Percentiles rank a stretch among this genome's conserved stretches.
phyloP scores from a whole-genome alignment of 2,797 vertebrate species.

The Megaceryle alcyon region DNA sequence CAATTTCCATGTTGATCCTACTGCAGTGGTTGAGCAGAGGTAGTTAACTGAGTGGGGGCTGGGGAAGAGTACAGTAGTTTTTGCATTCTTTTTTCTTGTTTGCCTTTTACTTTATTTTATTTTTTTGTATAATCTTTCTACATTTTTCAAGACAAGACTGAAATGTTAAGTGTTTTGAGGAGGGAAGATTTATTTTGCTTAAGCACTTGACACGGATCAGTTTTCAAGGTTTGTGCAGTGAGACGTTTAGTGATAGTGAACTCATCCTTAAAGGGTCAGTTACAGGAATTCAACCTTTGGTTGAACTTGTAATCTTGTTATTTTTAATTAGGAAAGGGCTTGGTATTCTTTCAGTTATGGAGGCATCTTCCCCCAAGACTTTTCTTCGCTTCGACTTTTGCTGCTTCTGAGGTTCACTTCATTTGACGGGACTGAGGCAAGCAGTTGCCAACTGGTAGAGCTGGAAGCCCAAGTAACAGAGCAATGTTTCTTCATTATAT shows the following conservation, averaged over 20 bases:
- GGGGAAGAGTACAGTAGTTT: not conserved
- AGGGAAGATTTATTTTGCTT: conserved; percentile 50
- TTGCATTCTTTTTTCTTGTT: not conserved
- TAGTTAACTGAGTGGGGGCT: not conserved
- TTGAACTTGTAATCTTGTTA: conserved; percentile 69
- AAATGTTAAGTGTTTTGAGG: conserved; percentile 33
- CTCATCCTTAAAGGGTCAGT: conserved; percentile 53
- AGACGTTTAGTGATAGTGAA: not conserved
- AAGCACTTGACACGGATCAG: not conserved
- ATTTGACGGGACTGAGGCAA: not conserved
- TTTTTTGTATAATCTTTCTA: not conserved
- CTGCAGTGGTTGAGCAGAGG: not conserved
- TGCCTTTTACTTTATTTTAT: not conserved
- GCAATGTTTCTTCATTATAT: not conserved
- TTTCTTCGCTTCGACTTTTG: not conserved
- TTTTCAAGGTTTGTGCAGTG: conserved; percentile 48
- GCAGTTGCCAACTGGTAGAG: not conserved
- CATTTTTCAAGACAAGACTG: not conserved
- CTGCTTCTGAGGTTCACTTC: not conserved
- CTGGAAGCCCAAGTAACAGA: not conserved
- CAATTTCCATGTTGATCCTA: not conserved
- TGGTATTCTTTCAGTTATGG: not conserved
- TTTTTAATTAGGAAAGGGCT: conserved; percentile 63
- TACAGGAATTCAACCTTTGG: conserved; percentile 72
- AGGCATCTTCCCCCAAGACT: not conserved